Conservation (phyloP, 2,113 vertebrate genomes). For the Parus major region DNA sequence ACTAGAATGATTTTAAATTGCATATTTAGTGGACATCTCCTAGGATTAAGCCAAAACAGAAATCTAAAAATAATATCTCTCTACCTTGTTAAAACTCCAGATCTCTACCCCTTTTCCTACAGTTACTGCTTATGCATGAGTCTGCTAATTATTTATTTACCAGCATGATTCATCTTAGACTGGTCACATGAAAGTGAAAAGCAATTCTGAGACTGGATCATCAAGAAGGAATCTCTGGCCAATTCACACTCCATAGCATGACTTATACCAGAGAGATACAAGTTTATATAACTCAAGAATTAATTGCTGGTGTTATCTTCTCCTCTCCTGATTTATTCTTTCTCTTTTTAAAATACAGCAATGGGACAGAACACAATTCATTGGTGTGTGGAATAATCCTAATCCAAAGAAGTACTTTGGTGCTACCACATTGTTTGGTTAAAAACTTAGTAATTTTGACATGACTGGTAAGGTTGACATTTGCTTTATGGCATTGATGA, state of each 20-base stretch:
- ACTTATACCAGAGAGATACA: not conserved
- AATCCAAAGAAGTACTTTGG: not conserved
- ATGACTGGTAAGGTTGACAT: not conserved
- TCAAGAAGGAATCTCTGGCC: not conserved
- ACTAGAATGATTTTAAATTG: not conserved
- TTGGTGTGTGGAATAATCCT: not conserved
- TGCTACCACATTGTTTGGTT: not conserved
- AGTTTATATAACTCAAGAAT: not conserved
- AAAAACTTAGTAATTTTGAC: not conserved
- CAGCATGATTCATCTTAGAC: not conserved
- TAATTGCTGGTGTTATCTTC: not conserved
- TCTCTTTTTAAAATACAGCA: not conserved
- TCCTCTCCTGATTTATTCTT: not conserved
- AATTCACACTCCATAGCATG: not conserved
- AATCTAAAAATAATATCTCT: not conserved
- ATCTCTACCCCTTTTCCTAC: not conserved
- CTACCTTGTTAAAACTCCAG: not conserved
- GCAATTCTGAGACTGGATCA: not conserved
- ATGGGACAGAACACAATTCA: not conserved
- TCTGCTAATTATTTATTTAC: not conserved
- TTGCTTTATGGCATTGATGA: not conserved
- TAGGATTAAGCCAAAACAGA: not conserved
- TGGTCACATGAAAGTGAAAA: not conserved
- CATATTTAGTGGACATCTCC: not conserved
- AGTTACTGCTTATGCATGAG: not conserved